Percentiles rank a stretch among this genome's conserved stretches.
These are phyloP conservation scores for Hydrotaea diabolus DNA, from an alignment of 2,888 invertebrate genomes.

Conservation along the genomic window DNA sequence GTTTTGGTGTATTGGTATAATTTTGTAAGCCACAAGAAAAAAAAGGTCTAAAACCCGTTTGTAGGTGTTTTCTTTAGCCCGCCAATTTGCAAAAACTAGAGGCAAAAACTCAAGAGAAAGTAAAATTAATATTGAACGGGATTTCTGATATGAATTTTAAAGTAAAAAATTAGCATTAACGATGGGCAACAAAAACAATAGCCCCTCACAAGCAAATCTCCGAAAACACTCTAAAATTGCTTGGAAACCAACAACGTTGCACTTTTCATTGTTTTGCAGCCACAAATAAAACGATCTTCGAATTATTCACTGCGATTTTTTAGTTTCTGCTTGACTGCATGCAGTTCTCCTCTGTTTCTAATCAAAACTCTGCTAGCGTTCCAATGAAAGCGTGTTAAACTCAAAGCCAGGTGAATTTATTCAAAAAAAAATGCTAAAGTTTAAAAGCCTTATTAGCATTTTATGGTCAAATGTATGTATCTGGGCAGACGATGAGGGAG, in stretches of 20 bases:
- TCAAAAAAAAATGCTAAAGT: conserved; percentile 1
- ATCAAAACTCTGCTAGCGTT: neutral
- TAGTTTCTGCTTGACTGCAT: neutral
- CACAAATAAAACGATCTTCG: neutral
- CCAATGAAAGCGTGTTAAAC: conserved; percentile 20
- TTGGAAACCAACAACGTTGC: no score
- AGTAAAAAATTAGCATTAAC: neutral
- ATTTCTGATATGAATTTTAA: neutral
- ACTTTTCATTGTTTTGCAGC: no score
- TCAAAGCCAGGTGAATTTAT: conserved; percentile 8
- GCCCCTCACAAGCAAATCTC: neutral
- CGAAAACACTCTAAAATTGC: no score
- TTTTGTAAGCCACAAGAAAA: neutral
- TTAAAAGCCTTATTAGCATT: conserved; percentile 7
- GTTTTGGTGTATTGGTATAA: no score
- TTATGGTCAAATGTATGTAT: neutral
- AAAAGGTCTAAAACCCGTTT: conserved; percentile 10
- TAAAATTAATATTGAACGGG: neutral
- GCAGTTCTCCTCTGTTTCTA: neutral
- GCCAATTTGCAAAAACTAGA: neutral
- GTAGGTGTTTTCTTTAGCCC: neutral
- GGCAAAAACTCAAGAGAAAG: conserved; percentile 16
- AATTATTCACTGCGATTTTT: neutral
- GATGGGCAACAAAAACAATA: neutral
- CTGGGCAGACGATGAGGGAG: neutral